These are phyloP conservation scores for Chromoteleia sp. DNA, from an alignment of 2,888 invertebrate species.

Conservation along the genomic window DNA sequence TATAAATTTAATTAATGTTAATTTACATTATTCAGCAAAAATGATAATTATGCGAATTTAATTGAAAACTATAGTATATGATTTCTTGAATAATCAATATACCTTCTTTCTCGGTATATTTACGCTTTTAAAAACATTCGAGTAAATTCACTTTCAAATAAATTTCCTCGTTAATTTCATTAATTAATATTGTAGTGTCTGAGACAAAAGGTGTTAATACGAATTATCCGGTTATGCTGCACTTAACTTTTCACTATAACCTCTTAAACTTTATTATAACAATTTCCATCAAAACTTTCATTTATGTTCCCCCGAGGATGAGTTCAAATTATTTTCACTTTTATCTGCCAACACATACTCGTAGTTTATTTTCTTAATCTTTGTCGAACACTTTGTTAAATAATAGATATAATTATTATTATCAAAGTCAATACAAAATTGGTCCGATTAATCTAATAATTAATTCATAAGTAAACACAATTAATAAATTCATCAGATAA, in stretches of 20 bases:
- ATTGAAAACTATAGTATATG: too few species aligned
- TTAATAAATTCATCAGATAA: slow-evolving; percentile 1
- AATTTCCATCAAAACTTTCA: slow-evolving; percentile 37
- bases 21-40: too few species aligned
- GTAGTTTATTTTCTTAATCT: background rate
- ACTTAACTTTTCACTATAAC: slow-evolving; percentile 45
- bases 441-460: background rate
- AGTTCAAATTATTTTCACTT: slow-evolving; percentile 24
- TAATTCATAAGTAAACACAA: background rate
- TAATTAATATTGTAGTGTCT: slow-evolving; percentile 10
- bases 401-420: background rate
- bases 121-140: slow-evolving; percentile 1
- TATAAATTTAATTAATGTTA: too few species aligned
- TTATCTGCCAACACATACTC: slow-evolving; percentile 2
- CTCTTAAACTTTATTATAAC: slow-evolving; percentile 40
- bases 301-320: slow-evolving; percentile 19
- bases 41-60: too few species aligned
- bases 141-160: slow-evolving; percentile 7
- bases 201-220: slow-evolving; percentile 28
- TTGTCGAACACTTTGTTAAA: slow-evolving; percentile 6
- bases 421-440: slow-evolving; percentile 1
- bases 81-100: too few species aligned
- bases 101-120: background rate
- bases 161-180: slow-evolving; percentile 5
- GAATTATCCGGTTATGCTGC: slow-evolving; percentile 30